Conservation (phyloP, 2,797 vertebrate species). For the Semotilus atromaculatus region DNA sequence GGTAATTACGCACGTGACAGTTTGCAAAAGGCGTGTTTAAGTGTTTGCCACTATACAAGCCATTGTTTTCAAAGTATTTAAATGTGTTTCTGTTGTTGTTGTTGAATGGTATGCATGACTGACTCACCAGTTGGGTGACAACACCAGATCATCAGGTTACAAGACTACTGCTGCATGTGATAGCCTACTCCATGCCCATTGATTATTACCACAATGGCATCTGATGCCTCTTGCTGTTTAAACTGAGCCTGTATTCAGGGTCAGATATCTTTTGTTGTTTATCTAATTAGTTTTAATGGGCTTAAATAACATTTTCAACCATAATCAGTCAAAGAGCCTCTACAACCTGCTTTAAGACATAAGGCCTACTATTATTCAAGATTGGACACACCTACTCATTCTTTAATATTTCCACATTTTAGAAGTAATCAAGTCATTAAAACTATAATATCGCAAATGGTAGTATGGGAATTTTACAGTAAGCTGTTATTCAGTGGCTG, state of each 20-base stretch:
- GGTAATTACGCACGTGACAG: background rate
- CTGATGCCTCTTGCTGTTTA: conserved; percentile 27
- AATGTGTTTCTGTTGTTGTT: conserved; percentile 29
- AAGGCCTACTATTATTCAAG: background rate
- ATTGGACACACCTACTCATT: background rate
- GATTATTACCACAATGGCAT: conserved; percentile 30
- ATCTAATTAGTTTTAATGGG: background rate
- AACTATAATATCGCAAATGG: background rate
- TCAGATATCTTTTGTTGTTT: background rate
- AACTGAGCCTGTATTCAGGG: background rate
- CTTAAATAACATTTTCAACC: background rate
- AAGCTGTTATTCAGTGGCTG: background rate
- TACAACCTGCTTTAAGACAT: background rate
- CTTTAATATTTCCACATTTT: background rate
- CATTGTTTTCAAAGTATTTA: conserved; percentile 21
- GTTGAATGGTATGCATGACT: conserved; percentile 15
- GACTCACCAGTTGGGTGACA: conserved; percentile 23
- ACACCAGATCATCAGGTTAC: conserved; percentile 44
- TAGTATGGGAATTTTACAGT: background rate
- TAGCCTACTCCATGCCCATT: background rate
- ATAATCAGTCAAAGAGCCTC: background rate
- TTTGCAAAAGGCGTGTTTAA: background rate
- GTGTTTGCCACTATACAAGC: background rate
- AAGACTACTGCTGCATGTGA: conserved; percentile 18
- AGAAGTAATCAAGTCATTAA: background rate